Evolutionary conservation across 1,140 invertebrate genomes (phyloP).

Genomic region (Drosophila arizonae): DNA sequence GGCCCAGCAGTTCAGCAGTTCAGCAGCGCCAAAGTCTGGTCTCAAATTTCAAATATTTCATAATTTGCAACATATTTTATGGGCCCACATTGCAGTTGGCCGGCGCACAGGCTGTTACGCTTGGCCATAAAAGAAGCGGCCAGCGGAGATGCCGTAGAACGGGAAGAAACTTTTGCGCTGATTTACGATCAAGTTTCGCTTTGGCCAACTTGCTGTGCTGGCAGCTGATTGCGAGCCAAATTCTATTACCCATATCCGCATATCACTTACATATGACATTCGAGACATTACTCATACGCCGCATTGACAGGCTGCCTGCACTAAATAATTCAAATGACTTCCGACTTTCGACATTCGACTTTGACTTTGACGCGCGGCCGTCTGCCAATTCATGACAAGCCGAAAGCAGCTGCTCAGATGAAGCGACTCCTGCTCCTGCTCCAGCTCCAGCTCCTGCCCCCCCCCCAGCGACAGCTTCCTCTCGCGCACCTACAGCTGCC

Average conservation of each 20-base stretch:
- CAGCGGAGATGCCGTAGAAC: no score
- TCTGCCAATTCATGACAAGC: constrained; percentile 23
- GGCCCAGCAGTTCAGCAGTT: neutral
- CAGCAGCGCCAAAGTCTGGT: constrained; percentile 12
- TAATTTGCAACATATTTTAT: constrained; percentile 79
- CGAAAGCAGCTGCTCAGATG: constrained; percentile 30
- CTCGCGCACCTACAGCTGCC: neutral
- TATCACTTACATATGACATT: neutral
- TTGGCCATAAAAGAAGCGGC: constrained; percentile 12
- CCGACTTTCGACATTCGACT: constrained; percentile 48
- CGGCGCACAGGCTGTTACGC: constrained; percentile 14
- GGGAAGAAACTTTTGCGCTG: constrained; percentile 30
- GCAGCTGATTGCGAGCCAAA: neutral
- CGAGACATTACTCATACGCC: constrained; percentile 43
- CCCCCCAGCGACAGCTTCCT: neutral
- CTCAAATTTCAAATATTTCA: constrained; percentile 77
- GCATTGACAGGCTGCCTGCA: constrained; percentile 2
- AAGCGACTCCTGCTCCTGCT: constrained; percentile 30
- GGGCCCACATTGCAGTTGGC: constrained; percentile 59
- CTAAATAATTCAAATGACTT: constrained; percentile 77
- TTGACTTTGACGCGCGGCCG: constrained; percentile 60
- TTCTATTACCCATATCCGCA: constrained; percentile 1
- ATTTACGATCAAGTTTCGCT: constrained; percentile 38
- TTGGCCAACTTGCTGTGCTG: constrained; percentile 9
- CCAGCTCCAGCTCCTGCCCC: neutral